Percentiles rank a stretch among this genome's conserved stretches.
Conservation (phyloP, 2,113 vertebrate species). For the Plectropomus leopardus region DNA sequence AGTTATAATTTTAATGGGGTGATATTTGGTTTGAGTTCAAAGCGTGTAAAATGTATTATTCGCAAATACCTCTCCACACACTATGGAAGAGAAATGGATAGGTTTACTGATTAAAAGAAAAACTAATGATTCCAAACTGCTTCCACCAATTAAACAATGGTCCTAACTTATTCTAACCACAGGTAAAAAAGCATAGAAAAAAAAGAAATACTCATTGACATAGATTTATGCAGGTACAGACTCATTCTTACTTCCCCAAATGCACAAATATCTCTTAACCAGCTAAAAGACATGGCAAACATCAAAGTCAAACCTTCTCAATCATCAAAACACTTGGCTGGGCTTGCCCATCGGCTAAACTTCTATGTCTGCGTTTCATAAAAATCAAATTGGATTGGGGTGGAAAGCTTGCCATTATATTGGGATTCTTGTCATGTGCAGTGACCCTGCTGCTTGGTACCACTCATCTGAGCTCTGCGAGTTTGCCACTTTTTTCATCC, state of each 20-base stretch:
- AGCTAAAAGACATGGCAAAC: not conserved
- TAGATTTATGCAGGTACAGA: not conserved
- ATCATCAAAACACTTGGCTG: not conserved
- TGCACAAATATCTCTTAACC: not conserved
- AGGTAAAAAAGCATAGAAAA: not conserved
- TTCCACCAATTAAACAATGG: not conserved
- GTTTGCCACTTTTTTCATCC: slow-evolving; percentile 59
- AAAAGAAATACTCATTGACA: not conserved
- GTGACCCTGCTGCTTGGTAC: slow-evolving; percentile 53
- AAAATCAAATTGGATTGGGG: slow-evolving; percentile 41
- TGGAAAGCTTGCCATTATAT: slow-evolving; percentile 30
- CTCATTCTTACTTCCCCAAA: not conserved
- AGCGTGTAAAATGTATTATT: slow-evolving; percentile 23
- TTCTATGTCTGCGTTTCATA: slow-evolving; percentile 13
- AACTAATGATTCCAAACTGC: not conserved
- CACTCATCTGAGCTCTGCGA: slow-evolving; percentile 31
- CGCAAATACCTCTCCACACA: not conserved
- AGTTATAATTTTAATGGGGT: slow-evolving; percentile 33
- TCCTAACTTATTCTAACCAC: not conserved
- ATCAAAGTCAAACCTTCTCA: slow-evolving; percentile 42
- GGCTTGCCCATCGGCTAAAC: slow-evolving; percentile 17
- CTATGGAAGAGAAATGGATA: not conserved
- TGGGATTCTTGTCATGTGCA: slow-evolving; percentile 58
- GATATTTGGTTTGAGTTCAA: slow-evolving; percentile 24
- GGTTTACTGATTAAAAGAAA: slow-evolving; percentile 16